A percentile compares a stretch with the other conserved stretches of the same genome.
These are phyloP conservation scores for Sebastes oblongus DNA, from an alignment of 2,797 vertebrate genomes.

Conservation along the genomic window DNA sequence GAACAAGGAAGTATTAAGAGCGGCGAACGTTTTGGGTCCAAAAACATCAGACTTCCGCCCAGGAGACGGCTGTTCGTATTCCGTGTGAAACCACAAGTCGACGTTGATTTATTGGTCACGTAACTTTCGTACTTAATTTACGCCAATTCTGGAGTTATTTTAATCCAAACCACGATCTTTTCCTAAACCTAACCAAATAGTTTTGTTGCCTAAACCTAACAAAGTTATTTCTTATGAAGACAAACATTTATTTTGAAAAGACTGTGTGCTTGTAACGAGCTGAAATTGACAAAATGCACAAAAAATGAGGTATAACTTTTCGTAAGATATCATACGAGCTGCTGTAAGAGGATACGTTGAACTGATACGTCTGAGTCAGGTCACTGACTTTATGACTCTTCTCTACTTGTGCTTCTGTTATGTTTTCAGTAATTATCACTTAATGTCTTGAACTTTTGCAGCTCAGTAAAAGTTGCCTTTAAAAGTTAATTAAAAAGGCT, in stretches of 20 bases:
- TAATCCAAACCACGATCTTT: too few species aligned
- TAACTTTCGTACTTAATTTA: too few species aligned
- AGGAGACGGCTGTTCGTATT: accelerated
- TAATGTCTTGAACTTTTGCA: not conserved
- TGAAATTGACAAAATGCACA: accelerated
- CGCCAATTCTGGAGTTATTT: too few species aligned
- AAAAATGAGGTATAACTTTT: too few species aligned
- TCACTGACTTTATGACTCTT: not conserved
- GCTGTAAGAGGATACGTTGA: accelerated
- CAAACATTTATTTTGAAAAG: accelerated
- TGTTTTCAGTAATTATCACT: not conserved
- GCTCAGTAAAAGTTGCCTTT: not conserved
- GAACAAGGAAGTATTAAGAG: too few species aligned
- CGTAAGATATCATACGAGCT: accelerated
- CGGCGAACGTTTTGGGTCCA: accelerated
- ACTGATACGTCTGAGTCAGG: not conserved
- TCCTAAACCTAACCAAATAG: too few species aligned
- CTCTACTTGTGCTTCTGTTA: not conserved
- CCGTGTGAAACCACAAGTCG: too few species aligned
- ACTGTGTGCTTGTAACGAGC: too few species aligned
- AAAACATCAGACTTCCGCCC: too few species aligned
- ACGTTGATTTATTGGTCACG: too few species aligned
- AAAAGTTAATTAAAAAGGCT: not conserved
- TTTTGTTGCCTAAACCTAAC: too few species aligned
- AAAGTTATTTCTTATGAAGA: accelerated